These are phyloP conservation scores for Camarhynchus parvulus DNA, from an alignment of 2,113 vertebrate species.

Conservation along the genomic window DNA sequence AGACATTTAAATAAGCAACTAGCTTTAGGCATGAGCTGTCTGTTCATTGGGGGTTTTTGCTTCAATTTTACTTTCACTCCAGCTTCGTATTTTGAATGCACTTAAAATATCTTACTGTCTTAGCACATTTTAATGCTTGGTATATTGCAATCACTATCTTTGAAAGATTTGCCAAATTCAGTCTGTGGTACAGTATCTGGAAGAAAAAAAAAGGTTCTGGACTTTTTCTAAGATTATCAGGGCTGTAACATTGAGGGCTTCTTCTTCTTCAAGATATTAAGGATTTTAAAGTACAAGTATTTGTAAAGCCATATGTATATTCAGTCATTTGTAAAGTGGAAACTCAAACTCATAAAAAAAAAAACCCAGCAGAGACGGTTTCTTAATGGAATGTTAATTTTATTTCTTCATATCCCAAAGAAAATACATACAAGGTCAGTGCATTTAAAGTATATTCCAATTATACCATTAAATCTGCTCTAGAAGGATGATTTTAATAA, in stretches of 20 bases:
- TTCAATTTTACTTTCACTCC: background rate
- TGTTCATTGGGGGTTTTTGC: rapidly evolving
- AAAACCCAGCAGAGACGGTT: background rate
- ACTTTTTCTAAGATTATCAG: background rate
- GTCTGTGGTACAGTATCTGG: background rate
- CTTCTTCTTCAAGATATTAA: background rate
- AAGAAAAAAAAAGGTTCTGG: background rate
- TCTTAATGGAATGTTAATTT: constrained; percentile 59
- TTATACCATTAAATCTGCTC: constrained; percentile 57
- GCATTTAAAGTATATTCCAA: constrained; percentile 51
- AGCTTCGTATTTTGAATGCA: background rate
- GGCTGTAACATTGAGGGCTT: background rate
- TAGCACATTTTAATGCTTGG: background rate
- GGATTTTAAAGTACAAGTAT: background rate
- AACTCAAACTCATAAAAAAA: background rate
- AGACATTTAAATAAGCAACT: constrained; percentile 1
- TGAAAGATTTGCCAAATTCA: background rate
- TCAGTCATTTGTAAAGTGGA: background rate
- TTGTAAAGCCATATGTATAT: background rate
- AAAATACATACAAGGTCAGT: constrained; percentile 50
- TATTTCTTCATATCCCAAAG: constrained; percentile 38
- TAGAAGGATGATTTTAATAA: constrained; percentile 49
- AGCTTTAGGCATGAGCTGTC: background rate
- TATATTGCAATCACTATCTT: background rate
- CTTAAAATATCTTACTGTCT: background rate